phyloP scores from a whole-genome alignment of 2,888 invertebrate species.

The Caenorhabditis japonica region DNA sequence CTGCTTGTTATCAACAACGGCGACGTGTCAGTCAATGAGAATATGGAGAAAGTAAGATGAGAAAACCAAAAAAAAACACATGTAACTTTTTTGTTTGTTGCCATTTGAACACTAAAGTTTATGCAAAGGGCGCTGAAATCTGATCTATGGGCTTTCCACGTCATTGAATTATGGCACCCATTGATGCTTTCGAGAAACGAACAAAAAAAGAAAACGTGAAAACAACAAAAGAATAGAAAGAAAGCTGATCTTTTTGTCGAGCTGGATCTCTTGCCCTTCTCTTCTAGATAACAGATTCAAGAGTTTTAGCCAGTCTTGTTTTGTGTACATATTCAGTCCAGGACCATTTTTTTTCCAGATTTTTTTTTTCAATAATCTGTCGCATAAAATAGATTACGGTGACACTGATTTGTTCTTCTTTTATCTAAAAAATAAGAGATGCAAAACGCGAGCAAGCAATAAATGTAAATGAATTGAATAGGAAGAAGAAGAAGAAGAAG shows the following conservation, averaged over 20 bases:
- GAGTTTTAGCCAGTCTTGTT: too few relatives aligned
- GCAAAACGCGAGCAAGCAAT: too few relatives aligned
- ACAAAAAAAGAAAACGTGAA: not conserved
- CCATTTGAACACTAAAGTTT: not conserved
- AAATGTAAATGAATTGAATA: constrained; percentile 45
- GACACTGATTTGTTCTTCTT: not conserved
- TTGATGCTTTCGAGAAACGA: not conserved
- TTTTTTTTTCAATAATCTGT: not conserved
- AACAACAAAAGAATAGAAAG: too few relatives aligned
- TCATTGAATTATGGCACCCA: not conserved
- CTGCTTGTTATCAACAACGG: constrained; percentile 17
- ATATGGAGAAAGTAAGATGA: constrained; percentile 31
- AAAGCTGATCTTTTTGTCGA: too few relatives aligned
- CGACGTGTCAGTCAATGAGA: constrained; percentile 14
- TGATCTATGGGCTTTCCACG: not conserved
- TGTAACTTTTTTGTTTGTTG: not conserved
- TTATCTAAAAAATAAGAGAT: too few relatives aligned
- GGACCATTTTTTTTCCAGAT: not conserved
- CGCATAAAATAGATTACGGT: not conserved
- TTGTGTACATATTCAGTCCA: too few relatives aligned
- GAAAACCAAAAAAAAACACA: not conserved
- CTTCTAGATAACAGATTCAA: too few relatives aligned
- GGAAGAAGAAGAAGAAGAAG: constrained; percentile 30
- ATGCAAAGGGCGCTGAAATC: not conserved
- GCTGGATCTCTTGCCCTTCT: too few relatives aligned